phyloP scores from a whole-genome alignment of 2,888 invertebrate genomes.

The Tipula helvola region DNA sequence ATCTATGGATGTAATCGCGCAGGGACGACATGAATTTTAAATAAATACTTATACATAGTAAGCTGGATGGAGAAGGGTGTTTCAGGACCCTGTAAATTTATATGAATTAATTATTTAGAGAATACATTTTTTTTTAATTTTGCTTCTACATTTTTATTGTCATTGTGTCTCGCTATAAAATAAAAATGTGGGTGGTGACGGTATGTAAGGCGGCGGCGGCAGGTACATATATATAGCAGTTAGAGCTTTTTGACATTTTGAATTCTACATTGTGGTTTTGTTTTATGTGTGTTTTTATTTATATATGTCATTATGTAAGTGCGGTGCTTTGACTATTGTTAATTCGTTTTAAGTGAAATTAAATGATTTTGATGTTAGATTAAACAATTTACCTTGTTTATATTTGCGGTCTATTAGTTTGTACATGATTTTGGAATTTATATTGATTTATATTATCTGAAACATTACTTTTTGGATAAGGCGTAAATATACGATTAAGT shows the following conservation, averaged over 20 bases:
- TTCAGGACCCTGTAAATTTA: neutral
- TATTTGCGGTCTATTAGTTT: neutral
- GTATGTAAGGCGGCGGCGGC: neutral
- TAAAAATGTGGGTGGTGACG: neutral
- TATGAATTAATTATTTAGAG: neutral
- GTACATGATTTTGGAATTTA: neutral
- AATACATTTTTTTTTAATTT: neutral
- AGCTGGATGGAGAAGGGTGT: neutral
- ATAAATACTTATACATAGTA: neutral
- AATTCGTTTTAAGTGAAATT: neutral
- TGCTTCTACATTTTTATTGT: neutral
- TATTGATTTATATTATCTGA: neutral
- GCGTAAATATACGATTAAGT: too few relatives aligned
- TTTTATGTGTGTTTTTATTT: neutral
- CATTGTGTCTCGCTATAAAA: neutral
- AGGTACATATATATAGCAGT: neutral
- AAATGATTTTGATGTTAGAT: neutral
- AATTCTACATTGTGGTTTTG: neutral
- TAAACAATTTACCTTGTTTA: neutral
- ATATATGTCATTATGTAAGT: neutral
- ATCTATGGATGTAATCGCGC: neutral
- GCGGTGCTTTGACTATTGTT: neutral
- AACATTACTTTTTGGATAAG: too few relatives aligned
- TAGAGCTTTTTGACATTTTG: neutral
- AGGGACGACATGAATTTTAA: neutral